Base-by-base conservation (phyloP, 92 coral and sea anemone genomes). In the Zoanthus gigantus region DNA sequence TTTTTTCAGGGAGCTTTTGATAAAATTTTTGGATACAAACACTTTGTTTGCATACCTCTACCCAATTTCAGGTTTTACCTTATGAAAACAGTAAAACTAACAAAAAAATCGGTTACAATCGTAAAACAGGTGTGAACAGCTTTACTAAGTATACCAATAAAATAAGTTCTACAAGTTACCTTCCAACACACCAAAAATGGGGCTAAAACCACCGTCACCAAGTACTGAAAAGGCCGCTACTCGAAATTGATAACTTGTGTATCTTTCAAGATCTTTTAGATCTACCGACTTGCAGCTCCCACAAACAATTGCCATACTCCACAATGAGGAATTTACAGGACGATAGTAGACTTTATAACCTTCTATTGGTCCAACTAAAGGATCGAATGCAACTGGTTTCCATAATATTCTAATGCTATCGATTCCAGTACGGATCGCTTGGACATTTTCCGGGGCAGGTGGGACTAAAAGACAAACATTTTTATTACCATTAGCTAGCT, bases 261-360 rank as follows among this genome's bases (percentile, higher is more conserved):
- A 78, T 11, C 31, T 78, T 12, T 17, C 50, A 29, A 78, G 71
- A 32, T 78, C 57, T 31, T 78, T 71, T 8, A 78, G 83, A 71
- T 78, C 83, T 54, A 34, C 45, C 34, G 72, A 78, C 0, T 11
- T 7, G 83, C 83, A 78, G 32, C 83, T 78, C 32, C 83, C 23
- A 47, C 83, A 78, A 58, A 71, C 71, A 57, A 57, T 58, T 37
- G 83, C 31, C 28, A 48, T 75, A 78, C 13, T 57, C 83, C 83
- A 78, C 50, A 54, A 63, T 8, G 0, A 10, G 52, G 83, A 57
- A 71, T 46, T 45, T 78, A 53, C 83, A 2, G 69, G 12, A 8
- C 83, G 83, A 78, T 78, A 78, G 58, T 78, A 78, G 8, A 78
- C 69, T 30, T 54, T 78, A 68, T 78, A 78, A 47, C 83, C 83